Percentiles rank a stretch among this genome's conserved stretches.
Conservation (phyloP, 2,888 invertebrate species). For the Saturnia japonica region DNA sequence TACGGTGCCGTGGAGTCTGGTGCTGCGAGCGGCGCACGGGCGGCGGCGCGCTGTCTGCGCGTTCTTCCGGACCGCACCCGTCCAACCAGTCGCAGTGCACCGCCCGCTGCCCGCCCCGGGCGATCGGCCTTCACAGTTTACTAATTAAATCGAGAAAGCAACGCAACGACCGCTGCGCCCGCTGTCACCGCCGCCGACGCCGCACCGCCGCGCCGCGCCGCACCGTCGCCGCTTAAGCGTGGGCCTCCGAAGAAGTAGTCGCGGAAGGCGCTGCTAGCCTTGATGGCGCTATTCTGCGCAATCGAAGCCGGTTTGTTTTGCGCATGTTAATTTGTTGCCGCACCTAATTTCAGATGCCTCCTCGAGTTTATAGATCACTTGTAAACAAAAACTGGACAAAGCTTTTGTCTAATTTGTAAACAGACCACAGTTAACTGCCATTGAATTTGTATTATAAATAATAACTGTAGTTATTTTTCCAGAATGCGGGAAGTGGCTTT, state of each 20-base stretch:
- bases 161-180: slow-evolving; percentile 47
- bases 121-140: slow-evolving; percentile 79
- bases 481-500: too few relatives aligned
- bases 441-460: not conserved
- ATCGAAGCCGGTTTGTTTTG: slow-evolving; percentile 75
- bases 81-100: slow-evolving; percentile 78
- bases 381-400: not conserved
- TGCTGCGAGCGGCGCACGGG: slow-evolving; percentile 60
- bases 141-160: slow-evolving; percentile 77
- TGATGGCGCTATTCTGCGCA: slow-evolving; percentile 79
- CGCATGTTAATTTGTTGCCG: slow-evolving; percentile 68
- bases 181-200: slow-evolving; percentile 44
- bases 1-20: slow-evolving; percentile 78
- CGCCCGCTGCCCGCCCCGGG: slow-evolving; percentile 77
- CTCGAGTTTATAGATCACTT: not conserved
- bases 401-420: not conserved
- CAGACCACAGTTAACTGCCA: not conserved
- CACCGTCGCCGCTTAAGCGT: slow-evolving; percentile 38
- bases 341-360: slow-evolving; percentile 52
- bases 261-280: slow-evolving; percentile 78
- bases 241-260: slow-evolving; percentile 72
- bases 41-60: slow-evolving; percentile 81
- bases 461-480: not conserved
- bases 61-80: slow-evolving; percentile 78
- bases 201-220: slow-evolving; percentile 39